Evolutionary conservation across 2,113 vertebrate species (phyloP).

Genomic region (Deroptyus accipitrinus): DNA sequence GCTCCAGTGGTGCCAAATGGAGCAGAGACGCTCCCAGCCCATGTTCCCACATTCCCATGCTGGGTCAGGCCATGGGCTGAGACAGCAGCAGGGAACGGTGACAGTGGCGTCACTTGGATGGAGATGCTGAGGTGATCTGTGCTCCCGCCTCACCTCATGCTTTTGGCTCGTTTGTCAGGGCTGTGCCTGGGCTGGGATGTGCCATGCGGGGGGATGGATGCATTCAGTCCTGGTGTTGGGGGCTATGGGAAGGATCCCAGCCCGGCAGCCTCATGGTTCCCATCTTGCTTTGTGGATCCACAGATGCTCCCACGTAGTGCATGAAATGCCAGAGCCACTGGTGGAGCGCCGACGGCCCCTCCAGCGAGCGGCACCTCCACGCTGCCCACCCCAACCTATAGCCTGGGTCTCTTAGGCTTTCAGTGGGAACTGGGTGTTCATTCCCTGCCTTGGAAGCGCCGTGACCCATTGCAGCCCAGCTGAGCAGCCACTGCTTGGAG

Average conservation of each 20-base stretch:
- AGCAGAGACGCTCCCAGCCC: background rate
- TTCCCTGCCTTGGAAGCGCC: background rate
- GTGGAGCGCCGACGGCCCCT: accelerated
- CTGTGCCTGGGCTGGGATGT: background rate
- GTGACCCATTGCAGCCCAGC: background rate
- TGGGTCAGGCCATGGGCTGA: background rate
- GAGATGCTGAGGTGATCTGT: accelerated
- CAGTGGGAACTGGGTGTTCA: accelerated
- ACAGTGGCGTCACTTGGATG: background rate
- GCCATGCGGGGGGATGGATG: accelerated
- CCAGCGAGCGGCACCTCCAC: accelerated
- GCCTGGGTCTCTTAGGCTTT: background rate
- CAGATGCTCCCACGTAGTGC: accelerated
- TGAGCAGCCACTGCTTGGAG: accelerated
- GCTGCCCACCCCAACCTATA: accelerated
- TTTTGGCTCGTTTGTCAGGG: background rate
- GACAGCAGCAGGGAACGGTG: background rate
- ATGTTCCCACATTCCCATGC: background rate
- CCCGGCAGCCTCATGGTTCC: accelerated
- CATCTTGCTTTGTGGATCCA: accelerated
- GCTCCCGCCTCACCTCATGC: accelerated
- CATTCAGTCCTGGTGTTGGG: accelerated
- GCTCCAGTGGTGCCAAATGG: background rate
- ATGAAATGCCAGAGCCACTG: accelerated
- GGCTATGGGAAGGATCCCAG: background rate